Evolutionary conservation across 1,140 invertebrate genomes (phyloP).

Genomic region (Chionoecetes opilio): DNA sequence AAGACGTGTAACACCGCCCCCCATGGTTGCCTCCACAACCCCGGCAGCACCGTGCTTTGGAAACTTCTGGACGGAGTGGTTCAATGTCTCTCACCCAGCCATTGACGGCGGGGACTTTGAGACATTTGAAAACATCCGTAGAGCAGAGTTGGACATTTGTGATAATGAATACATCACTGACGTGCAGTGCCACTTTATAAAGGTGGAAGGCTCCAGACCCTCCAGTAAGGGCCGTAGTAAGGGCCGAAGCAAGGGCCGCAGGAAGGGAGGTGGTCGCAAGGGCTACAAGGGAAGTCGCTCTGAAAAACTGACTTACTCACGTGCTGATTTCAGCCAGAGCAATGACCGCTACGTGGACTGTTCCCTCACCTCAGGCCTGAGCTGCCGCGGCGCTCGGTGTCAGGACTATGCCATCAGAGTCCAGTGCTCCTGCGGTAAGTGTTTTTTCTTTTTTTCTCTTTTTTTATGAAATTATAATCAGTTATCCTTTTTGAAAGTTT

Average conservation of each 20-base stretch:
- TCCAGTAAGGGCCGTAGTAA: not conserved
- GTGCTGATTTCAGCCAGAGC: conserved; percentile 60
- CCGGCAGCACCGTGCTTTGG: conserved; percentile 60
- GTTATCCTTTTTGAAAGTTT: no score
- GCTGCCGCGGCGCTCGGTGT: conserved; percentile 81
- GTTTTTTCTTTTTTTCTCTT: not conserved
- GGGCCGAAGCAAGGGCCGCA: conserved; percentile 50
- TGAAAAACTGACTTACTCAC: conserved; percentile 51
- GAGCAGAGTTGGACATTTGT: conserved; percentile 80
- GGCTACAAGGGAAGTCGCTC: not conserved
- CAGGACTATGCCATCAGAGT: conserved; percentile 84
- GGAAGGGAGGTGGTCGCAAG: conserved; percentile 62
- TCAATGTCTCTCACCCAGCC: conserved; percentile 77
- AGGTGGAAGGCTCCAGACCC: not conserved
- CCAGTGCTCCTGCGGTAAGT: conserved; percentile 82
- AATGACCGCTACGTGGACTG: conserved; percentile 81
- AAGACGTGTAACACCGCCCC: not conserved
- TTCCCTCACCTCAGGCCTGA: conserved; percentile 76
- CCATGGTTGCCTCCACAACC: not conserved
- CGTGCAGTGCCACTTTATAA: conserved; percentile 81
- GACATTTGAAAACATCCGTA: conserved; percentile 80
- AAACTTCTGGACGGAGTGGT: conserved; percentile 81
- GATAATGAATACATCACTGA: conserved; percentile 80
- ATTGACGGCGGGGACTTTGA: conserved; percentile 82
- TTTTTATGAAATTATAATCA: no score